A percentile compares a stretch with the other conserved stretches of the same genome.
phyloP scores from a whole-genome alignment of 1,140 invertebrate species.

The Aleiodes sp. region DNA sequence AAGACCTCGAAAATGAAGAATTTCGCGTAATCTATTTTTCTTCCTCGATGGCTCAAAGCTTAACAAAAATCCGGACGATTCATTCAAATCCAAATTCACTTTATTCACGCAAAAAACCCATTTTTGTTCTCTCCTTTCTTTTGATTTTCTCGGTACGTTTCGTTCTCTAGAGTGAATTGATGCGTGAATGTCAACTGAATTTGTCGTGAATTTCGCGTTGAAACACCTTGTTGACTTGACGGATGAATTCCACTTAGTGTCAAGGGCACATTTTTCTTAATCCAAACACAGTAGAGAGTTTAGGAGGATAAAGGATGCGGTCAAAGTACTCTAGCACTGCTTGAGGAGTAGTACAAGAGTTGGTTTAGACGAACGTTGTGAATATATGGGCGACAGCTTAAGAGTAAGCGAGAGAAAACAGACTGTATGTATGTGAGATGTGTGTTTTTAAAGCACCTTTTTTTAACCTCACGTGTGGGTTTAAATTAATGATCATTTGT shows the following conservation, averaged over 20 bases:
- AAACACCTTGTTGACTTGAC: slow-evolving; percentile 9
- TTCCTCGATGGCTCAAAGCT: too few species aligned
- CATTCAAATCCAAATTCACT: too few species aligned
- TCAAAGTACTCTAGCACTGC: slow-evolving; percentile 8
- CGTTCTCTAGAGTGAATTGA: not conserved
- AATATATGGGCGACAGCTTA: slow-evolving; percentile 8
- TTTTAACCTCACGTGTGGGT: not conserved
- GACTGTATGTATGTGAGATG: too few species aligned
- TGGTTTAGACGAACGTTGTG: not conserved
- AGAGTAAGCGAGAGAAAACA: not conserved
- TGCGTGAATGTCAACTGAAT: not conserved
- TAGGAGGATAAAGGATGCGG: too few species aligned
- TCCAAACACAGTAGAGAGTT: not conserved
- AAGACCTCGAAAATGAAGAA: too few species aligned
- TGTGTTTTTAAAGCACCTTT: not conserved
- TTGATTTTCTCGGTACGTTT: too few species aligned
- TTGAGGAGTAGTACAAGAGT: not conserved
- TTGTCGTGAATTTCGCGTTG: not conserved
- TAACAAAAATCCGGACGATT: too few species aligned
- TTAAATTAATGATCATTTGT: slow-evolving; percentile 12
- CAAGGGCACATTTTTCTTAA: slow-evolving; percentile 14
- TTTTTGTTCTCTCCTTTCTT: too few species aligned
- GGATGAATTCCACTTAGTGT: slow-evolving; percentile 22
- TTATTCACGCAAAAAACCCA: too few species aligned
- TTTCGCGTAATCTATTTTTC: too few species aligned